A percentile compares a stretch with the other conserved stretches of the same genome.
Evolutionary conservation across 2,888 invertebrate species (phyloP).

Genomic region (Thelaira solivaga): DNA sequence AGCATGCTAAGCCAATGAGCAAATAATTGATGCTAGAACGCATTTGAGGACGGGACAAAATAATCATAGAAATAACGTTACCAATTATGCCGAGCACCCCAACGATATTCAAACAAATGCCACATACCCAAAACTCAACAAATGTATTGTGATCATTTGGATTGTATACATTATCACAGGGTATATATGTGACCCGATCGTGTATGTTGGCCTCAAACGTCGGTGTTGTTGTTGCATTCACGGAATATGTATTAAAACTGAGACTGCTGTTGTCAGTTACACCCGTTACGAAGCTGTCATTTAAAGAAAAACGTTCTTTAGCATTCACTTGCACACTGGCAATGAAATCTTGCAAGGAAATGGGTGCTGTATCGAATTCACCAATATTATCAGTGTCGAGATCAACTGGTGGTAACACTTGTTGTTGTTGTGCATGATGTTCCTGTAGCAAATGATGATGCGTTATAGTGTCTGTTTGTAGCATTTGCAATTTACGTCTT

Average conservation of each 20-base stretch:
- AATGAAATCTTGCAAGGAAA: conserved; percentile 68
- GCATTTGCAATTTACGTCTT: conserved; percentile 42
- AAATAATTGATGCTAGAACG: conserved; percentile 96
- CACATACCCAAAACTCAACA: conserved; percentile 89
- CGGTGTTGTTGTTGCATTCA: conserved; percentile 10
- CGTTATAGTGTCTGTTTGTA: not conserved
- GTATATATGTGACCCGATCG: conserved; percentile 51
- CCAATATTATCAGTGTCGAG: conserved; percentile 41
- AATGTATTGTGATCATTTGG: conserved; percentile 76
- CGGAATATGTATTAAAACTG: not conserved
- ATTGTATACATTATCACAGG: conserved; percentile 70
- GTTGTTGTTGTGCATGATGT: conserved; percentile 52
- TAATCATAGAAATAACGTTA: conserved; percentile 93
- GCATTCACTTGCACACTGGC: conserved; percentile 65
- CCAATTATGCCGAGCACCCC: conserved; percentile 91
- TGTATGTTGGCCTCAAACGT: conserved; percentile 25
- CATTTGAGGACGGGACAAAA: conserved; percentile 95
- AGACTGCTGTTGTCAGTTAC: conserved; percentile 11
- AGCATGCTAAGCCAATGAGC: conserved; percentile 93
- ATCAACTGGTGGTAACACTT: conserved; percentile 43
- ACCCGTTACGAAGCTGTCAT: not conserved
- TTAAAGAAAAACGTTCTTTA: conserved; percentile 17
- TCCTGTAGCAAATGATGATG: conserved; percentile 39
- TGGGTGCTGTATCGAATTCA: conserved; percentile 62
- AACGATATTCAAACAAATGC: conserved; percentile 87